Evolutionary conservation across 30 jellyfish, hydroid and myxozoan genomes (phyloP).

Genomic region (Mastigias papua): DNA sequence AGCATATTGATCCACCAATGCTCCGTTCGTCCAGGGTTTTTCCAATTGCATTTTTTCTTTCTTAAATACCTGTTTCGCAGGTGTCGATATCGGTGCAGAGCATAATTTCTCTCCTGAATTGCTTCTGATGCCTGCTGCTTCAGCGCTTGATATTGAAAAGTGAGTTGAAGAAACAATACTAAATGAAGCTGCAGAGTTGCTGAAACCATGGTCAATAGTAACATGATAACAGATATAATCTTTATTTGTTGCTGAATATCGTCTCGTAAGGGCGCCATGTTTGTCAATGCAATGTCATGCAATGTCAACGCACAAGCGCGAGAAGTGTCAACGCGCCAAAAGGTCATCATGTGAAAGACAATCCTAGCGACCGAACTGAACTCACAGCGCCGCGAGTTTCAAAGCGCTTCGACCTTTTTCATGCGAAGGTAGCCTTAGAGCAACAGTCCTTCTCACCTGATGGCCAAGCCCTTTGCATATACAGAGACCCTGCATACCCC

Average conservation of each 20-base stretch:
- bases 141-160: not conserved
- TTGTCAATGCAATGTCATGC: not conserved
- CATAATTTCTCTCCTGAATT: constrained; percentile 27
- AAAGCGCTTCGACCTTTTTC: not conserved
- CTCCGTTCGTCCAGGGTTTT: constrained; percentile 49
- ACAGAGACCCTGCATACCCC: too few species aligned
- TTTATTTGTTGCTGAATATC: not conserved
- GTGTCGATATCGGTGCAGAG: constrained; percentile 26
- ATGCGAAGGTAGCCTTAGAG: not conserved
- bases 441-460: too few species aligned
- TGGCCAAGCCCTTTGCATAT: too few species aligned
- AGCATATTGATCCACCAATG: constrained; percentile 35
- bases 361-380: not conserved
- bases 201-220: not conserved
- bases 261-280: not conserved
- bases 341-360: not conserved
- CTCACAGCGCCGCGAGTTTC: not conserved
- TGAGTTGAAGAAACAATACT: not conserved
- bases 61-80: constrained; percentile 28
- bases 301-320: not conserved
- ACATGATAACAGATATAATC: not conserved
- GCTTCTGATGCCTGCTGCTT: constrained; percentile 10
- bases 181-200: constrained; percentile 3
- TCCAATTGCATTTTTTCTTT: constrained; percentile 35
- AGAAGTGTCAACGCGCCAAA: not conserved